These are phyloP conservation scores for Phrynocephalus guinanensis DNA, from an alignment of 2,797 vertebrate species.

Conservation along the genomic window DNA sequence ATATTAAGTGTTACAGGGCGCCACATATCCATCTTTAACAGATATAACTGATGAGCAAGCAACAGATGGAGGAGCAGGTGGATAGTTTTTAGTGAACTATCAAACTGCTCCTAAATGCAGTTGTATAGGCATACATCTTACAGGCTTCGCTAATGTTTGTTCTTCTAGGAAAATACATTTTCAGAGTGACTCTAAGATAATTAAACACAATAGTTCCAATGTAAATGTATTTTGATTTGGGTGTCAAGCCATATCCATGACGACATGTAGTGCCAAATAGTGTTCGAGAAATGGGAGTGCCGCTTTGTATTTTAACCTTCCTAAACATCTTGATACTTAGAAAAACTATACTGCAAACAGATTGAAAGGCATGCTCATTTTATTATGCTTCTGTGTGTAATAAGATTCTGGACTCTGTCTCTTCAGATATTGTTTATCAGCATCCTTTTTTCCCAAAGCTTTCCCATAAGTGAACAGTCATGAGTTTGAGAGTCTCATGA, in stretches of 20 bases:
- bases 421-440: slow-evolving; percentile 17
- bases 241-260: neutral
- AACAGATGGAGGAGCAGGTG: slow-evolving; percentile 10
- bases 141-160: neutral
- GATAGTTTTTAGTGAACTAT: neutral
- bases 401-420: slow-evolving; percentile 10
- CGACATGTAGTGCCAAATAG: neutral
- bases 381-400: neutral
- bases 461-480: slow-evolving; percentile 10
- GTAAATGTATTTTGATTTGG: neutral
- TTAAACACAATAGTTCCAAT: neutral
- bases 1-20: neutral
- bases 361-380: slow-evolving; percentile 7
- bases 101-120: neutral
- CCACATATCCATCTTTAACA: neutral
- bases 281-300: neutral
- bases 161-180: neutral
- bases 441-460: neutral
- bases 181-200: neutral
- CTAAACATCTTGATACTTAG: neutral
- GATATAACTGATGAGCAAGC: neutral
- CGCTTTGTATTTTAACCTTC: neutral
- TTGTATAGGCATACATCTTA: neutral
- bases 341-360: neutral
- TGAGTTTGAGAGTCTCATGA: slow-evolving; percentile 51